These are phyloP conservation scores for Indicator maculatus DNA, from an alignment of 2,113 vertebrate genomes.

Conservation along the genomic window DNA sequence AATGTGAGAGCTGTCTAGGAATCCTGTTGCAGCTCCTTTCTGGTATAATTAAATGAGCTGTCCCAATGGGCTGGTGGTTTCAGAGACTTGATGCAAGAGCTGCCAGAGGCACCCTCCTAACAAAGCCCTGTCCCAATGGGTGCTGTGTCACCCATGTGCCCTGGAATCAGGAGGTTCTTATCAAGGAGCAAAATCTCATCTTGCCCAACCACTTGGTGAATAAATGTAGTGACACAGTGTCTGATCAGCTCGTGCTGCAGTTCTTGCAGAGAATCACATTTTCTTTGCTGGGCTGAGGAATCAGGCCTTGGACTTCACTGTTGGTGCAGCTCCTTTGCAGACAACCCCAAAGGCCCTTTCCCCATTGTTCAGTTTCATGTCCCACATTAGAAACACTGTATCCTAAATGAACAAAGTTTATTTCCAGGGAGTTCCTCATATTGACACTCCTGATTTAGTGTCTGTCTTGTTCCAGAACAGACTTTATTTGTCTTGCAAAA, in stretches of 20 bases:
- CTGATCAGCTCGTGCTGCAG: rapidly evolving
- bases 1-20: neutral
- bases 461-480: neutral
- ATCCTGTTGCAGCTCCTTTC: neutral
- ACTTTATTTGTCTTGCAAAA: neutral
- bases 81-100: neutral
- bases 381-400: neutral
- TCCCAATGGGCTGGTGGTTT: neutral
- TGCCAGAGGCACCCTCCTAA: neutral
- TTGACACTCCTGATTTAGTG: neutral
- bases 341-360: neutral
- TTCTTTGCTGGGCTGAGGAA: neutral
- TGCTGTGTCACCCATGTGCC: rapidly evolving
- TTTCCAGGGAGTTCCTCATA: slow-evolving; percentile 26
- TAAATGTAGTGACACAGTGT: neutral
- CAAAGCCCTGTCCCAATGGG: rapidly evolving
- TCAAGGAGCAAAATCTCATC: neutral
- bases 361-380: neutral
- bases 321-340: rapidly evolving
- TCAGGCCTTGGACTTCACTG: neutral
- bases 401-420: slow-evolving; percentile 5
- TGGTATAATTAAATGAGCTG: neutral
- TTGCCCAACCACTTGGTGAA: neutral
- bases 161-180: neutral
- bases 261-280: neutral